Evolutionary conservation across 2,888 invertebrate species (phyloP).

Genomic region (Caenorhabditis sp.): DNA sequence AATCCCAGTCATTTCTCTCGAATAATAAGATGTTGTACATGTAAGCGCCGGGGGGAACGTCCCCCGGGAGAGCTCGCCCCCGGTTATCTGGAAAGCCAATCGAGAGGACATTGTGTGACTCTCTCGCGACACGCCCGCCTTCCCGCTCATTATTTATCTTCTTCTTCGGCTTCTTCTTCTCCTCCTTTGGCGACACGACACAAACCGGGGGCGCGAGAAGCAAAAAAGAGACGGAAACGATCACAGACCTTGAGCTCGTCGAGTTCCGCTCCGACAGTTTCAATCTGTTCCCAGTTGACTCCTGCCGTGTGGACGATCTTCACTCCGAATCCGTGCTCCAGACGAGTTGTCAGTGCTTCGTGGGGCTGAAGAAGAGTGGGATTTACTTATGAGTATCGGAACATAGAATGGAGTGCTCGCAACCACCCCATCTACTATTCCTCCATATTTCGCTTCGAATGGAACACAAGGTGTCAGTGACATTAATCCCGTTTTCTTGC

Average conservation of each 20-base stretch:
- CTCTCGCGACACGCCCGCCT: slow-evolving; percentile 31
- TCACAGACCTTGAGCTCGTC: slow-evolving; percentile 74
- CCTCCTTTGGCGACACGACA: slow-evolving; percentile 14
- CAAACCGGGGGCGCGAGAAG: not conserved
- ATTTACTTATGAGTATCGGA: too few species aligned
- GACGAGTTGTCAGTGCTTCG: slow-evolving; percentile 74
- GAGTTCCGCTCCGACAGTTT: slow-evolving; percentile 71
- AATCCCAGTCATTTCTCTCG: slow-evolving; percentile 40
- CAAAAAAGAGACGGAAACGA: not conserved
- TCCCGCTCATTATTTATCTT: slow-evolving; percentile 57
- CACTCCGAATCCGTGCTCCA: slow-evolving; percentile 73
- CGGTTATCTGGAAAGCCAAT: slow-evolving; percentile 52
- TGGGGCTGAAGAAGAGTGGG: slow-evolving; percentile 72
- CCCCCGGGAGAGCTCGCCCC: slow-evolving; percentile 33
- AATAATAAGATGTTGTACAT: slow-evolving; percentile 56
- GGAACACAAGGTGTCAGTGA: slow-evolving; percentile 41
- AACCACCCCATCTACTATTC: not conserved
- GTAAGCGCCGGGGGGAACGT: slow-evolving; percentile 17
- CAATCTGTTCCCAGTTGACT: slow-evolving; percentile 72
- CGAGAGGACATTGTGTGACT: slow-evolving; percentile 54
- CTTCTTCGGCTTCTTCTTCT: slow-evolving; percentile 29
- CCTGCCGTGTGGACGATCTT: slow-evolving; percentile 77
- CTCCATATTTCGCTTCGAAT: slow-evolving; percentile 8
- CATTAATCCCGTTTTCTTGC: slow-evolving; percentile 32
- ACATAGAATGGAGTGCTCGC: too few species aligned